Conservation (phyloP, 2,797 vertebrate species). For the Loriculus beryllinus region DNA sequence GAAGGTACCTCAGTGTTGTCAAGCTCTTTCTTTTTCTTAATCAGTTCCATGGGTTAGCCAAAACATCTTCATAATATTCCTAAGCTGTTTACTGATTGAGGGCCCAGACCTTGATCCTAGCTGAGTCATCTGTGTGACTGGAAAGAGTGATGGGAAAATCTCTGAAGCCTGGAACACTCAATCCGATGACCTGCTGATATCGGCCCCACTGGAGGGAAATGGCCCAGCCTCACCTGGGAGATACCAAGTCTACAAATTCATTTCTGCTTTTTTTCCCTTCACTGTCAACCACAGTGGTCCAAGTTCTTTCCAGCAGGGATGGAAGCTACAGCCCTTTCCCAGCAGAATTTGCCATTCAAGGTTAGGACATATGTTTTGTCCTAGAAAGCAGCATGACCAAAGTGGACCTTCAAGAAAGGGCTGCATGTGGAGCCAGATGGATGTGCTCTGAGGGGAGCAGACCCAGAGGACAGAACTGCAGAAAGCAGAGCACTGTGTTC, state of each 20-base stretch:
- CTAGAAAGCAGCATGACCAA: background rate
- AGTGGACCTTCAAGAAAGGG: background rate
- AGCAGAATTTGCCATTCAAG: background rate
- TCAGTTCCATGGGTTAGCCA: background rate
- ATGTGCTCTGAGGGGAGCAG: background rate
- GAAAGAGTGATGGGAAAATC: background rate
- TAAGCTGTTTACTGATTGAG: background rate
- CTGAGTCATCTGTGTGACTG: background rate
- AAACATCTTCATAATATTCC: background rate
- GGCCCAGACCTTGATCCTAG: background rate
- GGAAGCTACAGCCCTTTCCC: background rate
- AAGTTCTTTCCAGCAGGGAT: background rate
- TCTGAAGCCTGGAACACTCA: background rate
- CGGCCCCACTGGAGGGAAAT: background rate
- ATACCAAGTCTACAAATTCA: background rate
- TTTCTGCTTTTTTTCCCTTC: background rate
- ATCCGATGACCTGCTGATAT: background rate
- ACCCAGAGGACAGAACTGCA: background rate
- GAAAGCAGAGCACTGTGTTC: background rate
- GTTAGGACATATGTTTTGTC: background rate
- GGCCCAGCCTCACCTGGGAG: background rate
- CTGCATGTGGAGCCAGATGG: background rate
- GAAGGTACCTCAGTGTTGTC: background rate
- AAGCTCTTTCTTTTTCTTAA: background rate
- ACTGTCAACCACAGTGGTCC: background rate